Evolutionary conservation across 2,888 invertebrate genomes (phyloP), one percentile per base, ranked within the genome.

Genomic region (Sarcophaga variegata): DNA sequence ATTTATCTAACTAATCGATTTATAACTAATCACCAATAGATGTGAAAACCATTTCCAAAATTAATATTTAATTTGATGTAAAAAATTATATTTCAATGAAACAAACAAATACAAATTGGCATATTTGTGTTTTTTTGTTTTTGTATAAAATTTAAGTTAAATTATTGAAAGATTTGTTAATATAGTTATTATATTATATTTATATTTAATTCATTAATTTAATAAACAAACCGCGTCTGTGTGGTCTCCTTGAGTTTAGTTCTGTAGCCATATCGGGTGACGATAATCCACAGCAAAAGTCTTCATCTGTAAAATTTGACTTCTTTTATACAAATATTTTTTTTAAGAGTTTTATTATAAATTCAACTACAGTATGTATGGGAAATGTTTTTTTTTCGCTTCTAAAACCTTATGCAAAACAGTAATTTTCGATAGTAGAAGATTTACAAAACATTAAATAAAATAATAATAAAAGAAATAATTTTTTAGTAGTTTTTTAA

Each of bases 241-340:
- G 93, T 90, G 93, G 91, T 90, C 93, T 92, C 91, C 92, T 91
- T 88, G 92, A 94, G 94, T 95, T 95, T 94, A 94, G 94, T 93
- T 95, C 95, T 94, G 95, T 95, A 94, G 96, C 96, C 94, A 95
- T 95, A 94, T 96, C 96, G 92, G 97, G 97, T 92, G 96, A 95
- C 92, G 95, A 96, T 94, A 97, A 95, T 94, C 96, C 97, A 95
- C 97, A 97, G 96, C 97, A 97, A 95, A 97, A 97, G 95, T 96
- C 97, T 94, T 96, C 96, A 97, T 97, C 97, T 97, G 97, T 94
- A 97, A 93, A 90, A 92, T 78, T 79, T 20, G 75, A 76, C 17
- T 77, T 27, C 17, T 54, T 54, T 54, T 54, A 54, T 4, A 14
- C 54, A 54, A 54, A 54, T 54, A 54, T 54, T 54, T 14, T 49